Evolutionary conservation across 2,888 invertebrate genomes (phyloP), one percentile per base, ranked within the genome.

Genomic region (Xylota sylvarum): DNA sequence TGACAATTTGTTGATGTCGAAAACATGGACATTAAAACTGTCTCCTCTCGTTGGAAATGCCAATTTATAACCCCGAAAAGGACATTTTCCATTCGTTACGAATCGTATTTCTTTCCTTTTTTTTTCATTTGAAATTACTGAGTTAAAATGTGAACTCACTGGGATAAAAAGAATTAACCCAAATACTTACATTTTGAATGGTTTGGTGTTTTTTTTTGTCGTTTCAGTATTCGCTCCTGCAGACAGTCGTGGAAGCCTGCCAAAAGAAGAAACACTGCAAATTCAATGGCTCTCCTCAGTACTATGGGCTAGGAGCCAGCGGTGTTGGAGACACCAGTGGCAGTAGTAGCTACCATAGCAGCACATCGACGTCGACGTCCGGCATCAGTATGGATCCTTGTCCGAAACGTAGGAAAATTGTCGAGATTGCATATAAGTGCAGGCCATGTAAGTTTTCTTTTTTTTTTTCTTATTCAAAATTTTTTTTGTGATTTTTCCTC

Each of bases 351-450:
- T 81, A 81, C 80, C 91, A 91, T 89, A 90, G 91, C 88, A 91
- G 91, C 89, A 91, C 91, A 88, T 91, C 91, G 72, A 90, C 90
- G 78, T 91, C 90, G 81, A 89, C 91, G 46, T 91, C 89, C 88
- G 88, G 90, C 88, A 90, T 90, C 88, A 91, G 89, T 88, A 89
- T 89, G 88, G 92, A 99, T 93, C 98, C 98, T 0, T 99, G 99
- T 91, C 98, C 98, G 12, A 96, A 96, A 30, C 95, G 97, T 60
- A 94, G 96, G 87, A 98, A 98, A 93, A 98, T 97, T 93, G 97
- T 98, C 89, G 98, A 98, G 93, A 97, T 98, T 87, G 97, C 97
- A 89, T 99, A 98, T 94, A 98, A 98, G 93, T 99, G 99, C 94
- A 95, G 97, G 93, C 99, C 99, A 91, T 97, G 98, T 99, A 94